Evolutionary conservation across 2,888 invertebrate species (phyloP).

Genomic region (Deilephila porcellus): DNA sequence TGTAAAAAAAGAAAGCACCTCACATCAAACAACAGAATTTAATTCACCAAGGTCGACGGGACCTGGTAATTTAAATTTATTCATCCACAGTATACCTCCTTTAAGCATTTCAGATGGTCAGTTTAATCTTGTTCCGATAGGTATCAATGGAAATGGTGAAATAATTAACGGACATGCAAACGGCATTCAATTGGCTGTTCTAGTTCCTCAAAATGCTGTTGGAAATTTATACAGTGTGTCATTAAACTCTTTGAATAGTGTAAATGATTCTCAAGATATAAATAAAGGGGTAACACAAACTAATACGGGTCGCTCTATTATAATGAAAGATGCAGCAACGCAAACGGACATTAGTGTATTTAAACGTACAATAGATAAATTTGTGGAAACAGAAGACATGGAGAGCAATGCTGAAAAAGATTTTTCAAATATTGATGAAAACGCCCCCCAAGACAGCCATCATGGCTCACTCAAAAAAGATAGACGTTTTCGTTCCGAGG

Average conservation of each 20-base stretch:
- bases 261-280: slow-evolving; percentile 63
- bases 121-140: slow-evolving; percentile 77
- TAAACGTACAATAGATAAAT: slow-evolving; percentile 62
- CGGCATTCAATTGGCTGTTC: slow-evolving; percentile 85
- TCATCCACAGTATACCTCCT: slow-evolving; percentile 76
- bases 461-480: slow-evolving; percentile 82
- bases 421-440: slow-evolving; percentile 78
- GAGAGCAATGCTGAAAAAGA: slow-evolving; percentile 82
- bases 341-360: slow-evolving; percentile 84
- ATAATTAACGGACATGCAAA: slow-evolving; percentile 72
- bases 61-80: slow-evolving; percentile 74
- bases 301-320: slow-evolving; percentile 73
- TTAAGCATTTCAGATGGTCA: slow-evolving; percentile 73
- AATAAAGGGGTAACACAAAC: slow-evolving; percentile 75
- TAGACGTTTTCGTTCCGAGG: slow-evolving; percentile 81
- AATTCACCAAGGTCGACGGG: slow-evolving; percentile 76
- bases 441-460: slow-evolving; percentile 77
- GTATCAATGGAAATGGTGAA: slow-evolving; percentile 71
- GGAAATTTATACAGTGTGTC: slow-evolving; percentile 76
- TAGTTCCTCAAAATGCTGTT: slow-evolving; percentile 81
- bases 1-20: slow-evolving; percentile 68
- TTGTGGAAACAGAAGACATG: slow-evolving; percentile 66
- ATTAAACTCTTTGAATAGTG: slow-evolving; percentile 74
- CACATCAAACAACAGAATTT: slow-evolving; percentile 73
- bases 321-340: slow-evolving; percentile 87